These are phyloP conservation scores for Chloroceryle inda DNA, from an alignment of 2,797 vertebrate species.

Conservation along the genomic window DNA sequence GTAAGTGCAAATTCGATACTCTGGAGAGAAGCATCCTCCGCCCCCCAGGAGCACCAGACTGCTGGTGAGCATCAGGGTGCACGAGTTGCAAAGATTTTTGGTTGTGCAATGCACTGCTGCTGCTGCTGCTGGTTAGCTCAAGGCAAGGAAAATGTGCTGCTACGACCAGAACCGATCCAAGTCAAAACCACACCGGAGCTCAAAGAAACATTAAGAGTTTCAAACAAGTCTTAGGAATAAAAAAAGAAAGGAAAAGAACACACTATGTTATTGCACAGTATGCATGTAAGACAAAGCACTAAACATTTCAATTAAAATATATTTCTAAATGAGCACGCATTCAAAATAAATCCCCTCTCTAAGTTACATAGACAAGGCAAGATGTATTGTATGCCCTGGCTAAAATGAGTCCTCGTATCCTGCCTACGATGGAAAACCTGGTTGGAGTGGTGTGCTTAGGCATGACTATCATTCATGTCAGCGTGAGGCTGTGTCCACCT, in stretches of 20 bases:
- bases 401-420: constrained; percentile 37
- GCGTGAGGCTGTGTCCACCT: constrained; percentile 2
- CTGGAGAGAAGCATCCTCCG: background rate
- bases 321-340: constrained; percentile 61
- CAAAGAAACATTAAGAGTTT: constrained; percentile 5
- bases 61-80: constrained; percentile 10
- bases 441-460: background rate
- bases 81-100: background rate
- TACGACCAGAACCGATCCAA: constrained; percentile 11
- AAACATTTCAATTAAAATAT: constrained; percentile 62
- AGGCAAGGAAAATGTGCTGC: constrained; percentile 19
- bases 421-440: constrained; percentile 1
- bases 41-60: background rate
- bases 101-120: background rate
- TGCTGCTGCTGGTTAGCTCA: constrained; percentile 44
- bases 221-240: background rate
- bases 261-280: constrained; percentile 71
- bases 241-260: constrained; percentile 13
- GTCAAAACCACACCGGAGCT: background rate
- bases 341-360: constrained; percentile 35
- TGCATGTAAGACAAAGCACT: constrained; percentile 58
- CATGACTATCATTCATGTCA: background rate
- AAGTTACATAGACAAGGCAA: constrained; percentile 8
- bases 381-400: background rate
- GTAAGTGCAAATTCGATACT: constrained; percentile 51